phyloP scores from a whole-genome alignment of 2,797 vertebrate species.

The Triplophysa yarkandensis region DNA sequence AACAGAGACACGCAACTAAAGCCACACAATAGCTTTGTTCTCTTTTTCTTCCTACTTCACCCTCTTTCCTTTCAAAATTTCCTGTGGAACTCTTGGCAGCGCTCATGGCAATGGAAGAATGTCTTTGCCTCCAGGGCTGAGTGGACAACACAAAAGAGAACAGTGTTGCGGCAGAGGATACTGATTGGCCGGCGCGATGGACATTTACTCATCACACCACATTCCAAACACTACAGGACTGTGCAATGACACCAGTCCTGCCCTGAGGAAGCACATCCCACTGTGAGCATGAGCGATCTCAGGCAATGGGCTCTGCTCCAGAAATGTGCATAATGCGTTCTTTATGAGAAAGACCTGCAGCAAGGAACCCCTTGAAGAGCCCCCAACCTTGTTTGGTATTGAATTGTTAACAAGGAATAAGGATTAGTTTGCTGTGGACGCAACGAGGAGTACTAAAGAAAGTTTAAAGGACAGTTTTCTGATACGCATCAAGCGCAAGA shows the following conservation, averaged over 20 bases:
- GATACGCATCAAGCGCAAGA: not conserved
- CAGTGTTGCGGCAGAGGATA: constrained; percentile 72
- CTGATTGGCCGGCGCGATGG: constrained; percentile 70
- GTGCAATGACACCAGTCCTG: constrained; percentile 37
- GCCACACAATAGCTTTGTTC: constrained; percentile 72
- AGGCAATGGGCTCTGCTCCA: constrained; percentile 38
- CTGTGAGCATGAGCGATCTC: constrained; percentile 30
- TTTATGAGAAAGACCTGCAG: constrained; percentile 39
- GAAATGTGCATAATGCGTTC: constrained; percentile 26
- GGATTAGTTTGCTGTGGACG: not conserved
- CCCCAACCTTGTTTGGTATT: constrained; percentile 28
- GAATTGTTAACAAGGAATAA: constrained; percentile 13
- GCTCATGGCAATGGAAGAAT: constrained; percentile 68
- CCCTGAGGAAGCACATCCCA: constrained; percentile 13
- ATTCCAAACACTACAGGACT: constrained; percentile 47
- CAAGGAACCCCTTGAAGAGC: not conserved
- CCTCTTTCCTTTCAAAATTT: constrained; percentile 53
- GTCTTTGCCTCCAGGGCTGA: constrained; percentile 52
- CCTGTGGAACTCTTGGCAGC: constrained; percentile 59
- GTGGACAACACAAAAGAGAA: constrained; percentile 69
- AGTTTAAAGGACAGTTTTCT: constrained; percentile 22
- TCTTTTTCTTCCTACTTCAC: constrained; percentile 54
- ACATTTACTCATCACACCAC: constrained; percentile 65
- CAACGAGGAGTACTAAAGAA: constrained; percentile 1
- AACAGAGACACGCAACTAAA: constrained; percentile 63